Conservation (phyloP, 2,888 invertebrate species). For the Drosophila bunnanda region DNA sequence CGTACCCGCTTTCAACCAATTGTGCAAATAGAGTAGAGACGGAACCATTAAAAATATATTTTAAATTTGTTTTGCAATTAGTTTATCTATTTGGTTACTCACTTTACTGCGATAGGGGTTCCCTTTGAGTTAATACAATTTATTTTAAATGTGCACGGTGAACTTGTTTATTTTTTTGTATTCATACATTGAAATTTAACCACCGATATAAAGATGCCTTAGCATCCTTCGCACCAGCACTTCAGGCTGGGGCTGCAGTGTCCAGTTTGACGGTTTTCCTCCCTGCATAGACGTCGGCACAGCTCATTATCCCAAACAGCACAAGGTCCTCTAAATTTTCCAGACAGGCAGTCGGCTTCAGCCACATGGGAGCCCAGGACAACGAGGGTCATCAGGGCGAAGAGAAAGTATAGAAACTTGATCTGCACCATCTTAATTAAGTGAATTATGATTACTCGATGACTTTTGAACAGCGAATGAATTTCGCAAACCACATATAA, state of each 20-base stretch:
- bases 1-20: neutral
- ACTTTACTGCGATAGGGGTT: no score
- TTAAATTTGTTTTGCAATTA: slow-evolving; percentile 3
- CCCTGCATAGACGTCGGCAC: slow-evolving; percentile 23
- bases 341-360: slow-evolving; percentile 30
- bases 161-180: neutral
- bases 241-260: slow-evolving; percentile 30
- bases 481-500: neutral
- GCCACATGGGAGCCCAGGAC: slow-evolving; percentile 14
- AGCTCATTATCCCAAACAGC: slow-evolving; percentile 20
- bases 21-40: slow-evolving; percentile 5
- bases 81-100: neutral
- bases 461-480: slow-evolving; percentile 7
- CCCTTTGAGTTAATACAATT: no score
- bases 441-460: slow-evolving; percentile 1
- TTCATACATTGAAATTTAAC: neutral
- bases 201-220: neutral
- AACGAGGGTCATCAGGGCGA: slow-evolving; percentile 20
- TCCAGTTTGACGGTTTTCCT: slow-evolving; percentile 21
- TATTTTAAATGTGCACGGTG: neutral
- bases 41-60: neutral
- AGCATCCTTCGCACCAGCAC: slow-evolving; percentile 35
- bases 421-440: slow-evolving; percentile 13
- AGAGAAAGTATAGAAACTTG: slow-evolving; percentile 13
- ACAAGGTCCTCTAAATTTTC: slow-evolving; percentile 14